Percentiles rank a stretch among this genome's conserved stretches.
Conservation (phyloP, 2,113 vertebrate genomes). For the Elaphurus davidianus region DNA sequence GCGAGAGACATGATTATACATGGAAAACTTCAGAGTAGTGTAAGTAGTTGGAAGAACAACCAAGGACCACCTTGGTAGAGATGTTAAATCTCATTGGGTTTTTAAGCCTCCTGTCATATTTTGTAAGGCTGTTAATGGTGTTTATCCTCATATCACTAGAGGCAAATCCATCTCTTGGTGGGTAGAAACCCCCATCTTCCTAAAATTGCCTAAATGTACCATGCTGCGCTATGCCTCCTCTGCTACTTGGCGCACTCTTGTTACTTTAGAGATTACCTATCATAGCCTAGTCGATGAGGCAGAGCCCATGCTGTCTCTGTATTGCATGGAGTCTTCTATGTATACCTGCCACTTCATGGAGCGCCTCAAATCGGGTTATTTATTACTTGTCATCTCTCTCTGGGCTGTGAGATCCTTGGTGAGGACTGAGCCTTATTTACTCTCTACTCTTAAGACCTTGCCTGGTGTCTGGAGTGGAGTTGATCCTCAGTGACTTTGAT, state of each 20-base stretch:
- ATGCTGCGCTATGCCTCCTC: background rate
- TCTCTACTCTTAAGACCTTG: background rate
- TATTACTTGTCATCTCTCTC: background rate
- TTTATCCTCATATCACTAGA: background rate
- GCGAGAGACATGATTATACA: background rate
- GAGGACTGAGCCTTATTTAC: background rate
- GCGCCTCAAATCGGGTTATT: background rate
- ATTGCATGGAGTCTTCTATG: background rate
- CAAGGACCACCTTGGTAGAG: background rate
- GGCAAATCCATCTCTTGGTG: background rate
- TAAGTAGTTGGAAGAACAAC: background rate
- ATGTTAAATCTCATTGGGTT: background rate
- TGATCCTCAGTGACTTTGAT: background rate
- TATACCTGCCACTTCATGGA: background rate
- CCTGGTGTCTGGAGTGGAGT: background rate
- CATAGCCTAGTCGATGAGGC: background rate
- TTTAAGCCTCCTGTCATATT: background rate
- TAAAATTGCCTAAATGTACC: background rate
- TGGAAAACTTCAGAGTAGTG: background rate
- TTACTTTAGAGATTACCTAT: background rate
- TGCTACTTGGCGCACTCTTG: background rate
- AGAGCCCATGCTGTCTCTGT: background rate
- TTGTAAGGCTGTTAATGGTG: background rate
- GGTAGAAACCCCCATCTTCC: background rate
- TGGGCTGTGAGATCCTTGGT: background rate